Evolutionary conservation across 2,797 vertebrate species (phyloP), one percentile per base, ranked within the genome.

Genomic region (Platyrinchus mystaceus): DNA sequence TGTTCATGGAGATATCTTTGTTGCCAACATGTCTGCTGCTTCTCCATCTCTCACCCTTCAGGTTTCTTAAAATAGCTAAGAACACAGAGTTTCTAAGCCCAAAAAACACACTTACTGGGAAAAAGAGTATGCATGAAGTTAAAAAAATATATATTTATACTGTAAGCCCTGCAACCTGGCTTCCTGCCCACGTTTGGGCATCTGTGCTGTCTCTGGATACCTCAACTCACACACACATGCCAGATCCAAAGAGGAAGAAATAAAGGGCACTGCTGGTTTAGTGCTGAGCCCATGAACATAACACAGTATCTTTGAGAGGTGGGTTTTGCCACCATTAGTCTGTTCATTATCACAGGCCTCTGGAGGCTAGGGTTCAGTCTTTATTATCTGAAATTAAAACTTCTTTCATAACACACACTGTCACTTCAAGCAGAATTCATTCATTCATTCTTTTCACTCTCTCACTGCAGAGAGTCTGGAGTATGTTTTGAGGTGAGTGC

Each of bases 1-100:
- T 95, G 81, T 90, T 95, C 89, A 70, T 87, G 82, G 39, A 94
- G 75, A 67, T 9, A 93, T 94, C 94, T 91, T 90, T 94, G 70
- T 96, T 97, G 95, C 93, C 96, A 97, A 94, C 87, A 96, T 97
- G 95, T 96, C 96, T 97, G 95, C 93, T 96, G 90, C 91, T 87
- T 94, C 90, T 95, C 90, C 92, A 95, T 95, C 90, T 97, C 92
- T 97, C 96, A 93, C 94, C 84, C 95, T 95, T 95, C 90, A 93
- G 82, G 84, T 95, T 97, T 95, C 95, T 92, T 97, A 97, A 97
- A 97, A 97, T 97, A 96, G 93, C 86, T 90, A 95, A 94, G 96
- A 96, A 96, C 96, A 96, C 70, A 79, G 91, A 94, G 95, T 95
- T 95, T 96, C 93, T 92, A 75, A 95, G 89, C 84, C 94, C 6